phyloP scores from a whole-genome alignment of 2,113 vertebrate genomes.

The Pluvianellus socialis region DNA sequence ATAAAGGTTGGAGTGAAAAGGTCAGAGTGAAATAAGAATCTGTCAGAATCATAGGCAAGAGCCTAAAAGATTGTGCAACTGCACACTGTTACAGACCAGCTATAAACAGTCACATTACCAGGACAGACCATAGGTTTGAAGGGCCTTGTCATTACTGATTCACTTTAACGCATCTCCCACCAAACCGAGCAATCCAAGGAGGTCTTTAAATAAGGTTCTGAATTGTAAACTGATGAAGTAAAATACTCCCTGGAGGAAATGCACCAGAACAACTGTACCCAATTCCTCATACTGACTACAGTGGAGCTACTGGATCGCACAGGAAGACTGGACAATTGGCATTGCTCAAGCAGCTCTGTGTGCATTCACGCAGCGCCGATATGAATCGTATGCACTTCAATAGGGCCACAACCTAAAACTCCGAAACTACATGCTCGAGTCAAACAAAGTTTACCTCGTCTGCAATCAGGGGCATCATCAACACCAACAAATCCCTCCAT shows the following conservation, averaged over 20 bases:
- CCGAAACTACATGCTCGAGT: background rate
- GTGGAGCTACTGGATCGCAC: accelerated
- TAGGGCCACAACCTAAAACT: background rate
- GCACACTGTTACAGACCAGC: background rate
- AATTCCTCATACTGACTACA: background rate
- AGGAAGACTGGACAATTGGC: accelerated
- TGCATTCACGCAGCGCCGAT: accelerated
- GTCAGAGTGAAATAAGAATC: background rate
- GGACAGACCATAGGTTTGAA: background rate
- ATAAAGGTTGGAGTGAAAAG: background rate
- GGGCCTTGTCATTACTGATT: background rate
- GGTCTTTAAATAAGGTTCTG: background rate
- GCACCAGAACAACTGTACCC: background rate
- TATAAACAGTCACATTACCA: background rate
- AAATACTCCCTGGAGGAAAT: background rate
- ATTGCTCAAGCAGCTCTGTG: background rate
- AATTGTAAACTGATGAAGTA: background rate
- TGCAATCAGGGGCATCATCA: background rate
- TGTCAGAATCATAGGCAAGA: background rate
- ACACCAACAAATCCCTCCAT: background rate
- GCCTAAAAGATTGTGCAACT: background rate
- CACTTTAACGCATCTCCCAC: background rate
- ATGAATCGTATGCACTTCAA: accelerated
- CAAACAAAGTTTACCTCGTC: background rate
- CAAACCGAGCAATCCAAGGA: background rate